Percentiles rank a stretch among this genome's conserved stretches.
Evolutionary conservation across 2,888 invertebrate genomes (phyloP).

Genomic region (Nyleta sp.): DNA sequence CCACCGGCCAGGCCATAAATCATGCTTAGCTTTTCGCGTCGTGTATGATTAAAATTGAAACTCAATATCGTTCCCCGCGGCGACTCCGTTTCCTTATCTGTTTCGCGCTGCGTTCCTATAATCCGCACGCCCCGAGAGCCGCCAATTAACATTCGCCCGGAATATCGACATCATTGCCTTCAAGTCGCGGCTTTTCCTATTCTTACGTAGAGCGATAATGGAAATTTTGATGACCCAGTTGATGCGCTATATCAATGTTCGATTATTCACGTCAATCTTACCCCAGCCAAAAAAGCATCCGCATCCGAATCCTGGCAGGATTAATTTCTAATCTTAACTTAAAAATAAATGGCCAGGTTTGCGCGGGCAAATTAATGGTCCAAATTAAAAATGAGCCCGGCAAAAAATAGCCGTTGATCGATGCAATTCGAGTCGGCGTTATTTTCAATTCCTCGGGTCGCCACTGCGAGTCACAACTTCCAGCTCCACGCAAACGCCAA

Average conservation of each 20-base stretch:
- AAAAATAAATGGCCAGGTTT: slow-evolving; percentile 47
- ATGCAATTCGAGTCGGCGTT: slow-evolving; percentile 3
- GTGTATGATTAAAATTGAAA: slow-evolving; percentile 56
- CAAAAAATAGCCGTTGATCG: slow-evolving; percentile 24
- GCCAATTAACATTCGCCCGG: not conserved
- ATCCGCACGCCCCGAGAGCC: not conserved
- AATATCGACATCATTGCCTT: slow-evolving; percentile 1
- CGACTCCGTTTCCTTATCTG: not conserved
- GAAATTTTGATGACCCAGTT: slow-evolving; percentile 55
- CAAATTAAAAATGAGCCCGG: slow-evolving; percentile 34
- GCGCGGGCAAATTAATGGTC: slow-evolving; percentile 27
- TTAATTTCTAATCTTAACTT: slow-evolving; percentile 49
- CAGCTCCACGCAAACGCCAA: no score
- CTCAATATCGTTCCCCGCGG: slow-evolving; percentile 25
- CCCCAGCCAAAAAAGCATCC: slow-evolving; percentile 34
- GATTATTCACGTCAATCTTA: slow-evolving; percentile 53
- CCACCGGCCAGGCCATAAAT: slow-evolving; percentile 44
- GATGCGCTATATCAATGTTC: slow-evolving; percentile 36
- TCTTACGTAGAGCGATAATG: slow-evolving; percentile 42
- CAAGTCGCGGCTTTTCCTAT: slow-evolving; percentile 31
- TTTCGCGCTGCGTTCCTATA: no score
- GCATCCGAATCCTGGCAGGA: slow-evolving; percentile 20
- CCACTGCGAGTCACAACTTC: not conserved
- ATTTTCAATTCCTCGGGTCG: slow-evolving; percentile 11
- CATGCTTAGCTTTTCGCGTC: slow-evolving; percentile 51